Evolutionary conservation across 2,797 vertebrate species (phyloP).

Genomic region (Astyanax mexicanus): DNA sequence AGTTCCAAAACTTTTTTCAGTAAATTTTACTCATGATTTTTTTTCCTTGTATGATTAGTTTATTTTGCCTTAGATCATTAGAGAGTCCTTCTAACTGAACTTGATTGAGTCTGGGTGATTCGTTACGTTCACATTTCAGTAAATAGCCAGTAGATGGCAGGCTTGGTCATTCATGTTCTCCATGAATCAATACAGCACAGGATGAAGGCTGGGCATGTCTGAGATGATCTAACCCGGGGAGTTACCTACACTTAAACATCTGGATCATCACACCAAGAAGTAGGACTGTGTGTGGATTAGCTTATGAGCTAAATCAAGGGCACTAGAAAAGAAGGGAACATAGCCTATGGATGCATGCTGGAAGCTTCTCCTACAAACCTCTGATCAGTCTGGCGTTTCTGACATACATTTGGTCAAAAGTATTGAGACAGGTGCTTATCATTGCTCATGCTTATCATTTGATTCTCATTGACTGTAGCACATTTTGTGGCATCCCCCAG

Average conservation of each 20-base stretch:
- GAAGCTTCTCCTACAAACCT: not conserved
- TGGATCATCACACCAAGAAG: not conserved
- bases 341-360: not conserved
- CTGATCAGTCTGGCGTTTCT: too few relatives aligned
- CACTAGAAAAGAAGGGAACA: not conserved
- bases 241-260: not conserved
- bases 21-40: too few relatives aligned
- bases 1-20: too few relatives aligned
- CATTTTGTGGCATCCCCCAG: too few relatives aligned
- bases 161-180: constrained; percentile 18
- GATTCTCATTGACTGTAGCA: too few relatives aligned
- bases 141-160: constrained; percentile 55
- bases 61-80: not conserved
- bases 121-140: not conserved
- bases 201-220: not conserved
- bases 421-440: too few relatives aligned
- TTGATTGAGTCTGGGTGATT: not conserved
- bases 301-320: not conserved
- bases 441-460: too few relatives aligned
- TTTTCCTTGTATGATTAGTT: too few relatives aligned
- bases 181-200: too few relatives aligned
- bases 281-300: not conserved
- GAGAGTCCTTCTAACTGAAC: too few relatives aligned
- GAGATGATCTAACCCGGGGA: not conserved
- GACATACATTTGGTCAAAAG: too few relatives aligned